Conservation (phyloP, 2,797 vertebrate genomes). For the Coendou prehensilis region DNA sequence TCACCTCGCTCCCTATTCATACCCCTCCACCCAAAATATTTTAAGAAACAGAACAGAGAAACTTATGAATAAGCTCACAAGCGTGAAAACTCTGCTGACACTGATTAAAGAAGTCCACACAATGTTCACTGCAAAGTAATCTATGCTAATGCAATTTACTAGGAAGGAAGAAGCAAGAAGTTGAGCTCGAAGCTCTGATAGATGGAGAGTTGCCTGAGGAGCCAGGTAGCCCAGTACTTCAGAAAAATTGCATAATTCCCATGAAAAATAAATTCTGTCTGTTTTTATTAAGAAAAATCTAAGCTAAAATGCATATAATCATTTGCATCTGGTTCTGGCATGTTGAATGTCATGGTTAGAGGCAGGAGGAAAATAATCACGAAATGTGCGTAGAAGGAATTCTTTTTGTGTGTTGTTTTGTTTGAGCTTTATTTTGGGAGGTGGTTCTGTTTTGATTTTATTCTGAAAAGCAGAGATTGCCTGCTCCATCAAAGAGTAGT, state of each 20-base stretch:
- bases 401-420: conserved; percentile 66
- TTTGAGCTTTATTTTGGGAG: conserved; percentile 67
- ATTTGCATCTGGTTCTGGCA: conserved; percentile 65
- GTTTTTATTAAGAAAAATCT: conserved; percentile 80
- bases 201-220: conserved; percentile 78
- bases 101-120: conserved; percentile 79
- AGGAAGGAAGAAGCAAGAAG: conserved; percentile 72
- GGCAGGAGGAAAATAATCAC: not conserved
- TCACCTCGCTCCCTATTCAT: conserved; percentile 38
- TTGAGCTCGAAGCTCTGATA: conserved; percentile 70
- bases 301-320: conserved; percentile 60
- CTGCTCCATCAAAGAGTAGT: conserved; percentile 67
- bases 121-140: conserved; percentile 78
- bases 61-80: conserved; percentile 72
- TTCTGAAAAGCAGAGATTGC: conserved; percentile 72
- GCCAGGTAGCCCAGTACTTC: conserved; percentile 65
- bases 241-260: conserved; percentile 78
- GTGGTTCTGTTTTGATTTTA: conserved; percentile 75
- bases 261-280: conserved; percentile 79
- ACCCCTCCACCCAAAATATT: conserved; percentile 33
- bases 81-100: conserved; percentile 70
- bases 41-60: conserved; percentile 73
- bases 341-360: conserved; percentile 42
- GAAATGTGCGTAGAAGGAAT: conserved; percentile 47
- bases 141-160: conserved; percentile 78